A percentile compares a stretch with the other conserved stretches of the same genome.
Evolutionary conservation across 1,140 invertebrate species (phyloP).

Genomic region (Drosophila arawakana): DNA sequence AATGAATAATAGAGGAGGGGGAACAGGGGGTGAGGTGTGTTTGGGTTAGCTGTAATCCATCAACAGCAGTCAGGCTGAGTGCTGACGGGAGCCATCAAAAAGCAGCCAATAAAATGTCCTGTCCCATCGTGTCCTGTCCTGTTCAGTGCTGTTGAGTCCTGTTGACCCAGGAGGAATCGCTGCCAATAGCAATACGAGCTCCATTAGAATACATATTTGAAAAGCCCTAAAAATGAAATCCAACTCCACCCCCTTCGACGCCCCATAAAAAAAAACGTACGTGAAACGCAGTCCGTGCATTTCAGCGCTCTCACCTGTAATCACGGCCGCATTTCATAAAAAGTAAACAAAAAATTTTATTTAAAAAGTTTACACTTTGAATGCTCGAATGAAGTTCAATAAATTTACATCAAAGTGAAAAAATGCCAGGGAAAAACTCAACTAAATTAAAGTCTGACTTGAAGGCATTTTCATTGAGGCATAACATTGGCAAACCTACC

Average conservation of each 20-base stretch:
- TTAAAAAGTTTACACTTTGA: slow-evolving; percentile 62
- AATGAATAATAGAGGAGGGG: slow-evolving; percentile 6
- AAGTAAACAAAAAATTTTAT: slow-evolving; percentile 45
- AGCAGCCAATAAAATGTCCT: slow-evolving; percentile 69
- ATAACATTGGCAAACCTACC: too few species aligned
- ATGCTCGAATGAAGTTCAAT: slow-evolving; percentile 78
- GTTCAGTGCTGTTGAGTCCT: slow-evolving; percentile 5
- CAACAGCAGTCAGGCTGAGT: slow-evolving; percentile 60
- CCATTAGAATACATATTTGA: slow-evolving; percentile 72
- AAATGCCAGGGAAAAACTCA: slow-evolving; percentile 35
- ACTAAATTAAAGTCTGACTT: slow-evolving; percentile 63
- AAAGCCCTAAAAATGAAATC: slow-evolving; percentile 62
- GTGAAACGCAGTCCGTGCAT: slow-evolving; percentile 28
- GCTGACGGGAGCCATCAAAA: slow-evolving; percentile 58
- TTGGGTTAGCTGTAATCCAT: slow-evolving; percentile 61
- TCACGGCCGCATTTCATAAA: slow-evolving; percentile 21
- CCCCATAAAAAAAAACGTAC: slow-evolving; percentile 52
- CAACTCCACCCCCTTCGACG: too few species aligned
- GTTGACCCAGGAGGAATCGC: slow-evolving; percentile 21
- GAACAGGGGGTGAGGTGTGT: not conserved
- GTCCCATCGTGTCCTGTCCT: not conserved
- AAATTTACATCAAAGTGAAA: slow-evolving; percentile 68
- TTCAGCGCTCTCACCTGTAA: slow-evolving; percentile 34
- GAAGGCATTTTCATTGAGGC: slow-evolving; percentile 22
- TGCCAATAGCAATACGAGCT: slow-evolving; percentile 34